A percentile compares a stretch with the other conserved stretches of the same genome.
Evolutionary conservation across 2,888 invertebrate genomes (phyloP).

Genomic region (Lycaena phlaeas): DNA sequence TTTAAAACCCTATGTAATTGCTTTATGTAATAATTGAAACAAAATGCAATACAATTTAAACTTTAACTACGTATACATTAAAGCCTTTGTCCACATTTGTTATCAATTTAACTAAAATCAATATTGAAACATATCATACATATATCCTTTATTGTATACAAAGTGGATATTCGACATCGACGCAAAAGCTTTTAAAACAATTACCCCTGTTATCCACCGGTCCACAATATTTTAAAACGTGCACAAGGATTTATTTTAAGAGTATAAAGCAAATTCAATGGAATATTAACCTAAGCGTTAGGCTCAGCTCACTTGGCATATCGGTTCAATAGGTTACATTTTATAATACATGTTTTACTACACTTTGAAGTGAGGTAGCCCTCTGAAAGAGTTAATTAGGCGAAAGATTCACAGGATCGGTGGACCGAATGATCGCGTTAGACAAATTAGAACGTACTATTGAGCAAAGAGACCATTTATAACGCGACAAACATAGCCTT

Average conservation of each 20-base stretch:
- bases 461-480: constrained; percentile 55
- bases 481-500: constrained; percentile 19
- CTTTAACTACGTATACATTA: too few species aligned
- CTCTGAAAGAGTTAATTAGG: constrained; percentile 65
- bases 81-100: neutral
- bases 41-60: too few species aligned
- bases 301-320: constrained; percentile 6
- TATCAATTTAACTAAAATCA: constrained; percentile 1
- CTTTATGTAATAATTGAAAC: too few species aligned
- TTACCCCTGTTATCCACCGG: constrained; percentile 26
- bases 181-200: constrained; percentile 60
- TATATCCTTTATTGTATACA: constrained; percentile 17
- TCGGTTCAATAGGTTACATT: constrained; percentile 28
- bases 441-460: constrained; percentile 64
- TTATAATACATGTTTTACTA: constrained; percentile 32
- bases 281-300: constrained; percentile 3
- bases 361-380: constrained; percentile 59
- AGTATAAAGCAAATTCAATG: constrained; percentile 6
- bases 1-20: too few species aligned
- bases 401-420: constrained; percentile 55
- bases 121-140: constrained; percentile 13
- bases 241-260: constrained; percentile 1
- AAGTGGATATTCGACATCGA: constrained; percentile 33
- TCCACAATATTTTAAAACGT: neutral
- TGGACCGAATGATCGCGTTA: constrained; percentile 57